phyloP scores from a whole-genome alignment of 2,888 invertebrate genomes.

The Dyspetes luteomarginatus region DNA sequence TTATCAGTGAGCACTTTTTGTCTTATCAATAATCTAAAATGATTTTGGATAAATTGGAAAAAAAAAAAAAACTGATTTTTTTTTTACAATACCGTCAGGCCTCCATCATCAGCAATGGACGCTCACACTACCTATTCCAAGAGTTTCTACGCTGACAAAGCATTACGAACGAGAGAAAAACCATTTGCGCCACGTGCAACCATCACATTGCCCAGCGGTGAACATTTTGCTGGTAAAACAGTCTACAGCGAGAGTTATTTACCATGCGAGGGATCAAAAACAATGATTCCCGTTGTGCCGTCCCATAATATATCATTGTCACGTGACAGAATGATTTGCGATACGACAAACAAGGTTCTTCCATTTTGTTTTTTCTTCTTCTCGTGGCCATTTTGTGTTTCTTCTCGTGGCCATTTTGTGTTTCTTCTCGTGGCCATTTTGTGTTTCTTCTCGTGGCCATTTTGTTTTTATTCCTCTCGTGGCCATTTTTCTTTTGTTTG shows the following conservation, averaged over 20 bases:
- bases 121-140: conserved; percentile 80
- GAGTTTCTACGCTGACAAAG: conserved; percentile 72
- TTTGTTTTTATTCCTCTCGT: too few relatives aligned
- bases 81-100: conserved; percentile 71
- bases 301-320: conserved; percentile 73
- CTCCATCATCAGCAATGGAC: conserved; percentile 75
- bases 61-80: too few relatives aligned
- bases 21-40: conserved; percentile 5
- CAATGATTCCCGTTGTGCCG: conserved; percentile 72
- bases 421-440: too few relatives aligned
- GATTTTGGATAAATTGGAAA: too few relatives aligned
- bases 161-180: conserved; percentile 65
- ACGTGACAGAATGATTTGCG: conserved; percentile 74
- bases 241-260: conserved; percentile 78
- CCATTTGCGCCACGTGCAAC: conserved; percentile 56
- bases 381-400: too few relatives aligned
- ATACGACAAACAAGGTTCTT: conserved; percentile 81
- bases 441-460: too few relatives aligned
- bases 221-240: conserved; percentile 61
- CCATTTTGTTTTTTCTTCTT: too few relatives aligned
- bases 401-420: too few relatives aligned
- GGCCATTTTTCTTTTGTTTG: too few relatives aligned
- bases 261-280: conserved; percentile 66
- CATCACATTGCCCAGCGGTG: conserved; percentile 43
- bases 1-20: conserved; percentile 72